phyloP scores from a whole-genome alignment of 2,888 invertebrate species.

The Orthonychiurus folsomi region DNA sequence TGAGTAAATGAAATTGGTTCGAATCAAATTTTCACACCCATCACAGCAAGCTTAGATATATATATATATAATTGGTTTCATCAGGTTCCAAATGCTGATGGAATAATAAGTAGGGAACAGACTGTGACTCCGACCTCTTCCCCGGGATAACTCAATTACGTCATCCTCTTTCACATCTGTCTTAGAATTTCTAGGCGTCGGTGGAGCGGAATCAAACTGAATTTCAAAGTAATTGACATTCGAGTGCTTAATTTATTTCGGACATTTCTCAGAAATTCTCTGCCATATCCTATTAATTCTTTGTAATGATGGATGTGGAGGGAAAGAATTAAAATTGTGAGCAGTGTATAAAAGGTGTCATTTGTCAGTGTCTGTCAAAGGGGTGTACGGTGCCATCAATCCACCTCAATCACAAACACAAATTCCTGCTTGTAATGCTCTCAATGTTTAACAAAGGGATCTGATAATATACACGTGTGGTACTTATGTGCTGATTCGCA shows the following conservation, averaged over 20 bases:
- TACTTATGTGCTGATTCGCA: no score
- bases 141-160: background rate
- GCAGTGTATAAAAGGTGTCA: background rate
- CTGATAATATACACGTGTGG: no score
- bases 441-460: no score
- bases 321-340: background rate
- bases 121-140: no score
- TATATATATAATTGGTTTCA: background rate
- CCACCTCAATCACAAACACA: background rate
- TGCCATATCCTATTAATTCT: background rate
- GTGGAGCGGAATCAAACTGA: background rate
- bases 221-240: background rate
- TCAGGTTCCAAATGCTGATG: background rate
- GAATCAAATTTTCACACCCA: no score
- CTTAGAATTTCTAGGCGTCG: background rate
- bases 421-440: background rate
- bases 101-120: background rate
- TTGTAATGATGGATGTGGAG: background rate
- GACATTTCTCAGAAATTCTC: background rate
- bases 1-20: no score
- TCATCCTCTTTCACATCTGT: background rate
- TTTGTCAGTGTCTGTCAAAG: background rate
- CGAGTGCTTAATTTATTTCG: background rate
- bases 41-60: no score
- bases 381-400: background rate